These are phyloP conservation scores for Circaetus cinerascens DNA, from an alignment of 2,113 vertebrate genomes.

Conservation along the genomic window DNA sequence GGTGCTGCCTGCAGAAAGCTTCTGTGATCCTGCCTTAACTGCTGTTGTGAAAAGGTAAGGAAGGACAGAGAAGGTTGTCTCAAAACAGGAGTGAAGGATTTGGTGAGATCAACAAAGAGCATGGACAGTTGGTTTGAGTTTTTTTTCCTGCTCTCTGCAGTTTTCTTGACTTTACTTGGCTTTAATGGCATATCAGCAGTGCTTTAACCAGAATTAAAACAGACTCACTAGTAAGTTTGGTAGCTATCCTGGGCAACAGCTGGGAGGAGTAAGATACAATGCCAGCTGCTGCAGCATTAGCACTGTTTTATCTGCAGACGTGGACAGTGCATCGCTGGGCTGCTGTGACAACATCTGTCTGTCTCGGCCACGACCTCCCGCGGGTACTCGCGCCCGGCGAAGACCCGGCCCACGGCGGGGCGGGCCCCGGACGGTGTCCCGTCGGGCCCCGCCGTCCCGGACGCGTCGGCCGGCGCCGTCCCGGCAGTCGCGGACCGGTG, in stretches of 20 bases:
- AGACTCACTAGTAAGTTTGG: not conserved
- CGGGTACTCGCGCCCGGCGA: no score
- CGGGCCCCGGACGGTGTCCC: no score
- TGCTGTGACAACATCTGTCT: not conserved
- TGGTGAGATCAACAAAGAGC: not conserved
- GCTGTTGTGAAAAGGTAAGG: not conserved
- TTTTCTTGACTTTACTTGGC: not conserved
- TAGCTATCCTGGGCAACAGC: not conserved
- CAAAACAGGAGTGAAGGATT: not conserved
- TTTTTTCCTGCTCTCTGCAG: not conserved
- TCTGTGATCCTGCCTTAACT: not conserved
- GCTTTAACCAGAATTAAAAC: not conserved
- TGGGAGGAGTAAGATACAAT: not conserved
- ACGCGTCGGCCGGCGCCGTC: no score
- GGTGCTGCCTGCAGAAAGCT: not conserved
- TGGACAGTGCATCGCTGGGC: not conserved
- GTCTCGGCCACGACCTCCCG: no score
- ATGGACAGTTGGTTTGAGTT: not conserved
- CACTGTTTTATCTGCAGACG: fast-evolving
- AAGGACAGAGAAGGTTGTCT: not conserved
- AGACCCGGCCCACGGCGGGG: no score
- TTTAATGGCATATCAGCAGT: not conserved
- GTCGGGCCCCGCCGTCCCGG: no score
- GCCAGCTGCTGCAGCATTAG: not conserved
- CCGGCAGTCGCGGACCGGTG: no score